Evolutionary conservation across 1,140 invertebrate genomes (phyloP).

Genomic region (Lepidurus packardi): DNA sequence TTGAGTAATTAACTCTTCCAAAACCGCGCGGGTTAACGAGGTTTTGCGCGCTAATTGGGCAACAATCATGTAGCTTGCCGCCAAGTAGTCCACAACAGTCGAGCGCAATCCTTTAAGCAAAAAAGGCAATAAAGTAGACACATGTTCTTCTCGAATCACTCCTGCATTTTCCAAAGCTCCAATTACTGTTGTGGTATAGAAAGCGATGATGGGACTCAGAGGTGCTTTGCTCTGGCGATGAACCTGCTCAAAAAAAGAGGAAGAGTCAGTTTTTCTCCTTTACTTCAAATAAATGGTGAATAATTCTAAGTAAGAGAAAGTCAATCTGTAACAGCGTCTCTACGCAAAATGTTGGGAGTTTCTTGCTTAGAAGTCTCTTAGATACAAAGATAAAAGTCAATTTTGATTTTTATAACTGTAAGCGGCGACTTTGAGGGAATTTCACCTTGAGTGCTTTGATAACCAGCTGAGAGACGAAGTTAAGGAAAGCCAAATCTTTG

Average conservation of each 20-base stretch:
- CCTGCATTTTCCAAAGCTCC: slow-evolving; percentile 56
- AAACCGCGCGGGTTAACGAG: slow-evolving; percentile 54
- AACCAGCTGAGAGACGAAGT: slow-evolving; percentile 65
- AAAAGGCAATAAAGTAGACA: slow-evolving; percentile 62
- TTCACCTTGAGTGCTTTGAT: slow-evolving; percentile 56
- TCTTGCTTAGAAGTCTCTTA: no score
- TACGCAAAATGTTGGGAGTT: no score
- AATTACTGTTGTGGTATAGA: slow-evolving; percentile 65
- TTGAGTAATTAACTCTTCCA: slow-evolving; percentile 53
- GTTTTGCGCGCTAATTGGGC: slow-evolving; percentile 60
- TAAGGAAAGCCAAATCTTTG: slow-evolving; percentile 61
- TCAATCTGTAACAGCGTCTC: no score
- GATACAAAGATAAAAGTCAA: no score
- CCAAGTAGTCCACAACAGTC: slow-evolving; percentile 59
- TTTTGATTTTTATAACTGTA: no score
- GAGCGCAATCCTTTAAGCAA: slow-evolving; percentile 63
- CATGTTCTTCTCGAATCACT: slow-evolving; percentile 58
- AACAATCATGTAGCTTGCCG: slow-evolving; percentile 66
- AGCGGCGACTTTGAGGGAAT: neutral
- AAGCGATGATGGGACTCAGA: slow-evolving; percentile 65
- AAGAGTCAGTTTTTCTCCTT: neutral
- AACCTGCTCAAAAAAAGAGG: slow-evolving; percentile 28
- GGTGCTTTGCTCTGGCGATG: slow-evolving; percentile 53
- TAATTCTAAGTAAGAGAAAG: neutral
- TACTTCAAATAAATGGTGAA: neutral